Evolutionary conservation across 2,888 invertebrate species (phyloP).

Genomic region (Hemistola chrysoprasaria): DNA sequence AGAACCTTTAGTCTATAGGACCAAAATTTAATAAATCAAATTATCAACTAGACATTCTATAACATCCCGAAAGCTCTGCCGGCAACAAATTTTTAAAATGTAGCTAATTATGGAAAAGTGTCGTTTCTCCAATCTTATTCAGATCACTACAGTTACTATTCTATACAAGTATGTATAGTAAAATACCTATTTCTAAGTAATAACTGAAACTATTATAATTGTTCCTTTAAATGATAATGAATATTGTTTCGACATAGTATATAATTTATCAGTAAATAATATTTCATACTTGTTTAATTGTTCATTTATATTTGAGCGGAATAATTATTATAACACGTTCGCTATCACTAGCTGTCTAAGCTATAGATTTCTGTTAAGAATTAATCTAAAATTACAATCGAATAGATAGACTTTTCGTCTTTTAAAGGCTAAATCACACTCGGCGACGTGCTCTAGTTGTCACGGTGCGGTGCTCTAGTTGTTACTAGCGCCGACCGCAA

Average conservation of each 20-base stretch:
- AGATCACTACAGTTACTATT: conserved; percentile 50
- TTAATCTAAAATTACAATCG: conserved; percentile 44
- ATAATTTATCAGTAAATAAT: conserved; percentile 58
- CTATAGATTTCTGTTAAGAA: conserved; percentile 42
- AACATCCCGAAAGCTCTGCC: too few species aligned
- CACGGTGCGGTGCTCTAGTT: too few species aligned
- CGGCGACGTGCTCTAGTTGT: too few species aligned
- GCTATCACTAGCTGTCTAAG: conserved; percentile 37
- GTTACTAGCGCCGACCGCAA: too few species aligned
- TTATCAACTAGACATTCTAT: too few species aligned
- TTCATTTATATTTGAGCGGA: conserved; percentile 41
- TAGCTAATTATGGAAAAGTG: conserved; percentile 61
- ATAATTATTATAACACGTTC: conserved; percentile 15
- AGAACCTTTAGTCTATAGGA: too few species aligned
- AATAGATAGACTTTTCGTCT: conserved; percentile 32
- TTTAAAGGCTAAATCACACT: too few species aligned
- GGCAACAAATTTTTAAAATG: conserved; percentile 58
- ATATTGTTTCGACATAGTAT: conserved; percentile 42
- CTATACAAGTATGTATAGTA: conserved; percentile 26
- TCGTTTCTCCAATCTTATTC: conserved; percentile 46
- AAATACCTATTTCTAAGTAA: conserved; percentile 50
- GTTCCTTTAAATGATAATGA: conserved; percentile 35
- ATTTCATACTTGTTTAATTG: conserved; percentile 43
- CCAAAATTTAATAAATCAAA: too few species aligned
- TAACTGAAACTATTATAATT: conserved; percentile 44